Evolutionary conservation across 2,797 vertebrate genomes (phyloP).

Genomic region (Coccyzus lansbergi): DNA sequence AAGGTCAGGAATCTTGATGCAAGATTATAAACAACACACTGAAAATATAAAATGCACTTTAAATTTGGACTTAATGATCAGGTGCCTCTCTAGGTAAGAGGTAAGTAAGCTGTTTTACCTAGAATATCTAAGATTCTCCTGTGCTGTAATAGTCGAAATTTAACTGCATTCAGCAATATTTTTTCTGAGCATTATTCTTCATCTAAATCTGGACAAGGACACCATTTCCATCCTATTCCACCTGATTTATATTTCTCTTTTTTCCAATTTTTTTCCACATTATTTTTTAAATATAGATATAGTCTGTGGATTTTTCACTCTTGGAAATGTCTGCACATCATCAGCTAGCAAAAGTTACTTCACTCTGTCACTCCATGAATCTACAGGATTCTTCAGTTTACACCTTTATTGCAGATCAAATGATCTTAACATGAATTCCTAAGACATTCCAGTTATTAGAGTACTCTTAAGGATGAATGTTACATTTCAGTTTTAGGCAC

Average conservation of each 20-base stretch:
- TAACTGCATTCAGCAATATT: background rate
- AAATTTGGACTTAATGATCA: background rate
- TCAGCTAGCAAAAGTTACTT: background rate
- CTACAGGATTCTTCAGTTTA: background rate
- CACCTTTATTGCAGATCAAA: background rate
- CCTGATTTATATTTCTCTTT: background rate
- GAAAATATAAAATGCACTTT: background rate
- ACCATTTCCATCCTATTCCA: background rate
- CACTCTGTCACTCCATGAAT: background rate
- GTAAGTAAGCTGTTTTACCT: background rate
- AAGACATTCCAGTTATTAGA: background rate
- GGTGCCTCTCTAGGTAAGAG: background rate
- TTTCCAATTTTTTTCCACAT: background rate
- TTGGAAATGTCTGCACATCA: background rate
- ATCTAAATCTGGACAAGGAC: background rate
- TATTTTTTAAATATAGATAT: background rate
- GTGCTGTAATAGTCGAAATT: background rate
- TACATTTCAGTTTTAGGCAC: background rate
- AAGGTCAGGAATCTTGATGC: background rate
- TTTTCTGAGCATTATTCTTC: background rate
- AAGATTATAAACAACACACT: background rate
- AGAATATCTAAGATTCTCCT: background rate
- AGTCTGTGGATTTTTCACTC: background rate
- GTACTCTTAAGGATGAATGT: background rate
- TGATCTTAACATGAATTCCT: background rate